Percentiles rank a stretch among this genome's conserved stretches.
Evolutionary conservation across 1,140 invertebrate genomes (phyloP).

Genomic region (Trichonephila clavipes): DNA sequence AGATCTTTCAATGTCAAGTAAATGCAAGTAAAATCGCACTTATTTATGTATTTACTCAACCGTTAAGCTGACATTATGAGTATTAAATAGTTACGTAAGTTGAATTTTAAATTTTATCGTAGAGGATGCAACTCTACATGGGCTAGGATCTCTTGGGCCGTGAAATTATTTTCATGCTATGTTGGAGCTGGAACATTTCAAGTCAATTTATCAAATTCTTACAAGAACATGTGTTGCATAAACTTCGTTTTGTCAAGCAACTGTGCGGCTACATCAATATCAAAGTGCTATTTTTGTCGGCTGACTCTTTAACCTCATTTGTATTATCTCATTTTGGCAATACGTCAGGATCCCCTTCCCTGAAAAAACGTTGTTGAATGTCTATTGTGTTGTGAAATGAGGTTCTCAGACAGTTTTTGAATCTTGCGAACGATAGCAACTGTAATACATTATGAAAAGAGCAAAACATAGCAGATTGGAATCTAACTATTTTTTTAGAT

Average conservation of each 20-base stretch:
- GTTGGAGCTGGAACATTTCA: constrained; percentile 14
- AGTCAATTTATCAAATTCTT: constrained; percentile 56
- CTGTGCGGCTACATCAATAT: constrained; percentile 19
- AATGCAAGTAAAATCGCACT: no score
- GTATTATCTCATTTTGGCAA: constrained; percentile 42
- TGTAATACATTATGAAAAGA: background rate
- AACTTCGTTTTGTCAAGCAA: constrained; percentile 4
- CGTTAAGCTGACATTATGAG: background rate
- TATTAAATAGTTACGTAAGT: background rate
- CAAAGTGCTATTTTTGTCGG: constrained; percentile 52
- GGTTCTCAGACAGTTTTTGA: background rate
- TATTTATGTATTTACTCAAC: background rate
- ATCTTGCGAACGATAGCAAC: background rate
- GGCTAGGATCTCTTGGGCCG: background rate
- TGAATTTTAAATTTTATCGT: constrained; percentile 2
- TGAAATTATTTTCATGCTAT: constrained; percentile 48
- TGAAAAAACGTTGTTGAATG: background rate
- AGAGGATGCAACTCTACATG: background rate
- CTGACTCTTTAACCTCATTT: constrained; percentile 54
- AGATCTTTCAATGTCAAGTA: no score
- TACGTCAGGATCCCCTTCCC: background rate
- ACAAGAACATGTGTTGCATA: constrained; percentile 57
- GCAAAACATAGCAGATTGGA: no score
- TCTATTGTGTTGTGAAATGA: constrained; percentile 32
- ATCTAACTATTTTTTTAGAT: no score